A percentile compares a stretch with the other conserved stretches of the same genome.
phyloP scores from a whole-genome alignment of 2,888 invertebrate genomes.

The Ennomos quercinarius region DNA sequence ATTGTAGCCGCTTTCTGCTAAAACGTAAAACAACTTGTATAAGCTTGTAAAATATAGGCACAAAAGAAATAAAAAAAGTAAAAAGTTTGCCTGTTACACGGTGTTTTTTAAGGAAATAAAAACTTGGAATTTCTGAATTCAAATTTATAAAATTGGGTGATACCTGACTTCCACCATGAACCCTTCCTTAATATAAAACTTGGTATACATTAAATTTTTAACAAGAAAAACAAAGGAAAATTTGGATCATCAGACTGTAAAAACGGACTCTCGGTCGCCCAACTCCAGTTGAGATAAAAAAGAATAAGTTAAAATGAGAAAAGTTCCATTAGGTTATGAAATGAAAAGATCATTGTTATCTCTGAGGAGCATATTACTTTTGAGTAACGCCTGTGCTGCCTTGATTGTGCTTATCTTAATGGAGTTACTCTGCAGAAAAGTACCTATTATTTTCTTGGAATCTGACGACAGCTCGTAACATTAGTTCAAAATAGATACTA shows the following conservation, averaged over 20 bases:
- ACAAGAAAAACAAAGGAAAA: conserved; percentile 33
- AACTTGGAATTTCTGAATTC: conserved; percentile 4
- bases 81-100: not conserved
- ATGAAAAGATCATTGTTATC: conserved; percentile 78
- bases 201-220: conserved; percentile 17
- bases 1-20: no score
- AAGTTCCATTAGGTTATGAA: conserved; percentile 80
- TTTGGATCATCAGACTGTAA: conserved; percentile 61
- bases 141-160: conserved; percentile 12
- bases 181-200: conserved; percentile 15
- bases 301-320: conserved; percentile 80
- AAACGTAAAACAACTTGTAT: no score
- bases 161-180: conserved; percentile 15
- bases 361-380: conserved; percentile 66
- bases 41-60: no score
- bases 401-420: conserved; percentile 51
- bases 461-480: no score
- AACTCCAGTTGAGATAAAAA: conserved; percentile 59
- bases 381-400: conserved; percentile 64
- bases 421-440: conserved; percentile 11
- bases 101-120: not conserved
- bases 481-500: no score
- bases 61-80: no score
- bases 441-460: not conserved
- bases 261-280: conserved; percentile 48